Evolutionary conservation across 92 coral and sea anemone species (phyloP), one percentile per base, ranked within the genome.

Genomic region (Desmophyllum pertusum): DNA sequence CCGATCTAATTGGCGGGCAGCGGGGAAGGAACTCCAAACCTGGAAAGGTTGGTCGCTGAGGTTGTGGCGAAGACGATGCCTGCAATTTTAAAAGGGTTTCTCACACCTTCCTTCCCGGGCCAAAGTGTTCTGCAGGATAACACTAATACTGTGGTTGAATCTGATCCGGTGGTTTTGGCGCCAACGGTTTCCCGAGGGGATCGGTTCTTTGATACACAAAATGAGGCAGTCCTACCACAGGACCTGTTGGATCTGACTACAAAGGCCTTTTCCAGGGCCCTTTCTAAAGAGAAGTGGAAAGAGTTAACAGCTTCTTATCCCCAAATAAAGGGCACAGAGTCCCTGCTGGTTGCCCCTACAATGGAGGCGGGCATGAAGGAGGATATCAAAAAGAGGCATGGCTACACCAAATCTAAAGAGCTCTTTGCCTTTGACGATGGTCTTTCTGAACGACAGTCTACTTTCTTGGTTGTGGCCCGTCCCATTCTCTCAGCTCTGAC

Each of bases 341-440:
- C n/a, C n/a, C n/a, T n/a, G n/a, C n/a, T n/a, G n/a, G n/a, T n/a
- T n/a, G n/a, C n/a, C n/a, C n/a, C n/a, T n/a, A n/a, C n/a, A n/a
- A 89, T 85, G 84, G 84, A 89, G 73, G 87, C 89, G 29, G 88
- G 90, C 10, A 89, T 81, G 89, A 89, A 89, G 59, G 93, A 89
- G 39, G 93, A 89, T 23, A 70, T 85, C 31, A 77, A 77, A 15
- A 80, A 70, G 50, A 59, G 67, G 10, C 93, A 85, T 73, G 89
- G 89, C 11, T 80, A 85, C 69, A 31, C 59, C 7, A 80, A 89
- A 51, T 86, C 93, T 13, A 86, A 90, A 68, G 88, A 86, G 48
- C 62, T 86, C 21, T 85, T 85, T 61, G 52, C 78, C 61, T 89
- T 86, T 77, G 84, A 86, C 77, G 88, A 90, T 4, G 90, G 90